Evolutionary conservation across 1,140 invertebrate species (phyloP), one percentile per base, ranked within the genome.

Genomic region (Cotesia chilonis): DNA sequence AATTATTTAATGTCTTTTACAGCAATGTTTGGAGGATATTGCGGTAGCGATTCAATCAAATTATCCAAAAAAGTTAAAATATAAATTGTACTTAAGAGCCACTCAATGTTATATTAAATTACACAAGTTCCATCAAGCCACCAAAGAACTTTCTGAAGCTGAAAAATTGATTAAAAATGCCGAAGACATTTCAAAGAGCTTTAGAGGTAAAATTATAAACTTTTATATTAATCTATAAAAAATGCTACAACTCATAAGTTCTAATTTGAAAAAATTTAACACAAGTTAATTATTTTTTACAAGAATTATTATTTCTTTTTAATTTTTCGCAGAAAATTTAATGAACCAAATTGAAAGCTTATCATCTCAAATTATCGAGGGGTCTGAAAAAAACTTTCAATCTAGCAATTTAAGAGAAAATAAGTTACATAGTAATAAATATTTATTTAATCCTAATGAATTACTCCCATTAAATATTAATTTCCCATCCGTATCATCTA

Each of bases 21-120:
- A 88, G 86, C 84, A 87, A 54, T 85, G 84, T 68, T 71, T 86
- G 37, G 77, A 81, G 75, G 86, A 88, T 73, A 83, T 87, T 47
- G 75, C 85, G 55, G 68, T 84, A 68, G 83, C 83, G 3, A 74
- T 84, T 20, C 73, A 80, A 51, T 81, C 81, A 57, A 75, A 81
- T 55, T 87, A 84, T 76, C 80, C 85, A n/a, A 71, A 77, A 57
- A 76, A 80, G 37, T 78, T 86, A 14, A 70, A 68, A n/a, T 80
- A 82, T 52, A 88, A 88, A 81, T 76, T 88, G 54, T 72, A 85
- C 66, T 66, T 84, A 17, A 81, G 87, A 52, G 76, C 79, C 47
- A 80, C 76, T 12, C 76, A 85, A 38, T 86, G 84, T 80, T 80
- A 83, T 37, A 65, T 80, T 1, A 80, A 82, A 67, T 68, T 86